These are phyloP conservation scores for Conus canariensis DNA, from an alignment of 2,888 invertebrate species.

Conservation along the genomic window DNA sequence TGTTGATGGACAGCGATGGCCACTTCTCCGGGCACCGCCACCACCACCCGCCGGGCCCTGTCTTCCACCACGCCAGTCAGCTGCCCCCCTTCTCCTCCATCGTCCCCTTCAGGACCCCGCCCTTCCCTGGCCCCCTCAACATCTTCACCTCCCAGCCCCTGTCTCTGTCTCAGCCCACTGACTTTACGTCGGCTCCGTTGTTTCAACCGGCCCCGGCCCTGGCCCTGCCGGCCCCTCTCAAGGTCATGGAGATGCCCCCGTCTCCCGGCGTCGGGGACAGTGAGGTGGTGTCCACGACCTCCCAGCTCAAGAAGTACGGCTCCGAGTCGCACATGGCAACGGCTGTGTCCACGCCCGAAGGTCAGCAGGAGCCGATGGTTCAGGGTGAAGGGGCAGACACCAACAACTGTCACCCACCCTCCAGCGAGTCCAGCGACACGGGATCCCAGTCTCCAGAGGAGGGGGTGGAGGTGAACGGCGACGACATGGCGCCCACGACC, in stretches of 20 bases:
- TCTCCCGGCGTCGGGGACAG: slow-evolving; percentile 40
- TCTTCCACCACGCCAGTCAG: slow-evolving; percentile 49
- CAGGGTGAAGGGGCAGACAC: slow-evolving; percentile 31
- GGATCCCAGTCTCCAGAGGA: slow-evolving; percentile 66
- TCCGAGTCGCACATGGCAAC: slow-evolving; percentile 66
- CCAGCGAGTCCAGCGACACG: slow-evolving; percentile 68
- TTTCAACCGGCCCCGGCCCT: slow-evolving; percentile 43
- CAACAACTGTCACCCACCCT: slow-evolving; percentile 34
- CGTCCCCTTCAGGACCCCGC: slow-evolving; percentile 53
- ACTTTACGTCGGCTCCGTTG: slow-evolving; percentile 37
- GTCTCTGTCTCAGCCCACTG: slow-evolving; percentile 45
- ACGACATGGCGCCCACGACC: slow-evolving; percentile 45
- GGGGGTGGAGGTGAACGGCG: slow-evolving; percentile 53
- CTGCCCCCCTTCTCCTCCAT: slow-evolving; percentile 65
- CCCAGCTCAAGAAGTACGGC: slow-evolving; percentile 64
- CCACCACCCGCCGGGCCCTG: slow-evolving; percentile 38
- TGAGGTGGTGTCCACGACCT: slow-evolving; percentile 64
- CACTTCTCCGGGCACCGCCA: slow-evolving; percentile 30
- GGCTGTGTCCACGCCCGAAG: slow-evolving; percentile 51
- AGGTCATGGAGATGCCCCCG: slow-evolving; percentile 46
- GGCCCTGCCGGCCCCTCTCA: slow-evolving; percentile 48
- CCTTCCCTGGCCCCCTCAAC: slow-evolving; percentile 55
- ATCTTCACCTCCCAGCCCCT: slow-evolving; percentile 51
- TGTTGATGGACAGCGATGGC: slow-evolving; percentile 40
- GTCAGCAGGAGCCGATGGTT: slow-evolving; percentile 30